These are phyloP conservation scores for Tachypleus tridentatus DNA, from an alignment of 1,140 invertebrate species.

Conservation along the genomic window DNA sequence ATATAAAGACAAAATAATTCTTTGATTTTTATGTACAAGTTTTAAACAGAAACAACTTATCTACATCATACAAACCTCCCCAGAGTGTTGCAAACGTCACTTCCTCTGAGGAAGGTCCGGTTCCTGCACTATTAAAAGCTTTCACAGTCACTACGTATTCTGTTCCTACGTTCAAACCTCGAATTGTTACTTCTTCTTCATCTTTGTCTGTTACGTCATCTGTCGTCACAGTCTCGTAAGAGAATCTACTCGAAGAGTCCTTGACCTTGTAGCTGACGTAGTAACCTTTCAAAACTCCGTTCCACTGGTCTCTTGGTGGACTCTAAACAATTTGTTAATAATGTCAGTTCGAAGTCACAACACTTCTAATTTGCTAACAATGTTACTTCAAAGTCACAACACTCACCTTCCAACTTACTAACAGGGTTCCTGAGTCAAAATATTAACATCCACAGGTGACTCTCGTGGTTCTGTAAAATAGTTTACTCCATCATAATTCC, in stretches of 20 bases:
- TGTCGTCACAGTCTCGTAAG: slow-evolving; percentile 12
- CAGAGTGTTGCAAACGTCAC: slow-evolving; percentile 22
- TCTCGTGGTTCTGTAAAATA: too few species aligned
- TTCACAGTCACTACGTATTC: slow-evolving; percentile 26
- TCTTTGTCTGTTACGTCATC: not conserved
- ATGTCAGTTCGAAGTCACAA: too few species aligned
- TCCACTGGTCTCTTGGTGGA: slow-evolving; percentile 76
- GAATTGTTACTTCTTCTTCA: slow-evolving; percentile 23
- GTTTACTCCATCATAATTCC: too few species aligned
- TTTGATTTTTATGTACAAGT: too few species aligned
- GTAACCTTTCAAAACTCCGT: slow-evolving; percentile 81
- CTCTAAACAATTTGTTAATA: slow-evolving; percentile 33
- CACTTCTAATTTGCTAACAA: too few species aligned
- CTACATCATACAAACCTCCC: slow-evolving; percentile 10
- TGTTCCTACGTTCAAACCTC: slow-evolving; percentile 22
- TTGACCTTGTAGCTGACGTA: slow-evolving; percentile 26
- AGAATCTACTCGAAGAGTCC: slow-evolving; percentile 15
- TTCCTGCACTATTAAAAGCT: slow-evolving; percentile 25
- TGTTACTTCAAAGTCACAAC: too few species aligned
- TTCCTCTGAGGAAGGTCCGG: slow-evolving; percentile 24
- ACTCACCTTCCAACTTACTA: too few species aligned
- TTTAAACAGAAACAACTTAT: too few species aligned
- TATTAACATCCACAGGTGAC: too few species aligned
- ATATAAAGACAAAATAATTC: too few species aligned
- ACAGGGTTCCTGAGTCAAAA: too few species aligned